These are phyloP conservation scores for Hiodon tergisus DNA, from an alignment of 2,113 vertebrate species.

Conservation along the genomic window DNA sequence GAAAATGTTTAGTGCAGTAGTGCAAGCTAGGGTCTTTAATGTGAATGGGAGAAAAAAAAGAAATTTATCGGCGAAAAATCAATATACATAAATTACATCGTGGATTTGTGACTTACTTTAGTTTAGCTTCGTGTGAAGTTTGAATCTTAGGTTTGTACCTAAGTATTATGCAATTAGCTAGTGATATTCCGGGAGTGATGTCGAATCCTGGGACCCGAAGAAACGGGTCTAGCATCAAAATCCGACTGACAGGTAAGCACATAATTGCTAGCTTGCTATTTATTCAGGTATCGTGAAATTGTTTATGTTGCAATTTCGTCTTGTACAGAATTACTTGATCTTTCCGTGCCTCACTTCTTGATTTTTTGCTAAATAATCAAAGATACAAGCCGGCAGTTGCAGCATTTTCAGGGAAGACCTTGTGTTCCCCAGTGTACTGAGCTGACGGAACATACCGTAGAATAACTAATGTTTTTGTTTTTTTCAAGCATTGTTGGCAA, in stretches of 20 bases:
- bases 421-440: no score
- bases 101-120: slow-evolving; percentile 34
- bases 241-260: slow-evolving; percentile 88
- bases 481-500: no score
- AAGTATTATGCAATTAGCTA: slow-evolving; percentile 51
- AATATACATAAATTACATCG: slow-evolving; percentile 25
- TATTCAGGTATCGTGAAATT: background rate
- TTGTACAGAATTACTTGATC: no score
- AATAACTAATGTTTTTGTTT: no score
- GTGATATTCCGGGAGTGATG: slow-evolving; percentile 71
- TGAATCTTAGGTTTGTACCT: slow-evolving; percentile 47
- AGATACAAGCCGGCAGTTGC: no score
- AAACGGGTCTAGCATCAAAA: slow-evolving; percentile 95
- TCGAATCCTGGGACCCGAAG: slow-evolving; percentile 91
- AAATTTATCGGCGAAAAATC: slow-evolving; percentile 41
- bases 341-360: no score
- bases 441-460: no score
- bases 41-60: slow-evolving; percentile 56
- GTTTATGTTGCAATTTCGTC: no score
- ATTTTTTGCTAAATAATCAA: no score
- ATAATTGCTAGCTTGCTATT: background rate
- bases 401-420: no score
- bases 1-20: slow-evolving; percentile 72
- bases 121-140: slow-evolving; percentile 42
- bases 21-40: slow-evolving; percentile 56